phyloP scores from a whole-genome alignment of 2,113 vertebrate genomes.

The Lycaon pictus region DNA sequence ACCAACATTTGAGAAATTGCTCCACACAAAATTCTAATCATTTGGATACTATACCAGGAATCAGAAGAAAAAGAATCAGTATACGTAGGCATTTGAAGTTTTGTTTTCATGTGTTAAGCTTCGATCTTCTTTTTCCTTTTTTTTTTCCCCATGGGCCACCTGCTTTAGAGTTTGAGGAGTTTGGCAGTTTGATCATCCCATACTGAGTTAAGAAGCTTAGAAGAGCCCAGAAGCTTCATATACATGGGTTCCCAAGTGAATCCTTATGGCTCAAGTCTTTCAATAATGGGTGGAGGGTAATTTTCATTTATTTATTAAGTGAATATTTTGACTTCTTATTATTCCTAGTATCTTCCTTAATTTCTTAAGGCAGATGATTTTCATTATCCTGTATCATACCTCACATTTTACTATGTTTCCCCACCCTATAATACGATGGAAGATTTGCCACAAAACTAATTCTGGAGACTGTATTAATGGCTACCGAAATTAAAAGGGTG shows the following conservation, averaged over 20 bases:
- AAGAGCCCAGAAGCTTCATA: background rate
- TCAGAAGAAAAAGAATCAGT: background rate
- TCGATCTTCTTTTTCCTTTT: background rate
- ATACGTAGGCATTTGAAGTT: background rate
- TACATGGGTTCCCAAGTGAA: background rate
- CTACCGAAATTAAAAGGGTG: background rate
- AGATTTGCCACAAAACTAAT: background rate
- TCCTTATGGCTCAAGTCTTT: background rate
- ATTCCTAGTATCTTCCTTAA: background rate
- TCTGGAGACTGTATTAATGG: background rate
- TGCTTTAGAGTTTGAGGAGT: background rate
- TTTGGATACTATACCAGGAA: background rate
- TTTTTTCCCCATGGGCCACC: no score
- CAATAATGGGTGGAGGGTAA: background rate
- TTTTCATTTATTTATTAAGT: background rate
- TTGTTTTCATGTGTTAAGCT: background rate
- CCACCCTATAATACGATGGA: background rate
- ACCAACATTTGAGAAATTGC: background rate
- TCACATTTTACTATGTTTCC: background rate
- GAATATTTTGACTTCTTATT: background rate
- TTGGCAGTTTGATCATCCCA: background rate
- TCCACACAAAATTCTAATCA: background rate
- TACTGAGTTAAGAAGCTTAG: background rate
- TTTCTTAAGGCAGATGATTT: constrained; percentile 10
- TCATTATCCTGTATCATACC: background rate